These are phyloP conservation scores for Eueides isabella DNA, from an alignment of 1,140 invertebrate genomes.

Conservation along the genomic window DNA sequence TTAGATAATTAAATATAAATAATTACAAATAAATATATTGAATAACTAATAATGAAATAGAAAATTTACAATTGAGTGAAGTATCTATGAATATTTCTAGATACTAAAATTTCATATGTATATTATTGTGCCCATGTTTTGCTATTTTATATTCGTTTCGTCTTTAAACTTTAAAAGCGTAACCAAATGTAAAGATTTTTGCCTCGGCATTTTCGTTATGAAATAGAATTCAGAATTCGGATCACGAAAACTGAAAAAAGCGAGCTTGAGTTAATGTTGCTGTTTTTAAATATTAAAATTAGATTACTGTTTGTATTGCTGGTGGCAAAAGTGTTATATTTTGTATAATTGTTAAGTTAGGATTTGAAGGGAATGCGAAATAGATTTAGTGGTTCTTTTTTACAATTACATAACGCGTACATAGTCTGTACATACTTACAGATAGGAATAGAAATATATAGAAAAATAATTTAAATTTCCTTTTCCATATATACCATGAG, in stretches of 20 bases:
- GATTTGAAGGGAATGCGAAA: neutral
- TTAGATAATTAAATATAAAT: too few relatives aligned
- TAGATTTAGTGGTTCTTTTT: constrained; percentile 15
- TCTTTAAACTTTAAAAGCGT: constrained; percentile 52
- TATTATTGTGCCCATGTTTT: too few relatives aligned
- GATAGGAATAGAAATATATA: neutral
- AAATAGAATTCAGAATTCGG: constrained; percentile 70
- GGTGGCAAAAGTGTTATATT: constrained; percentile 59
- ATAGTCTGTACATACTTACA: constrained; percentile 18
- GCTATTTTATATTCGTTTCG: too few relatives aligned
- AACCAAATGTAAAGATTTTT: constrained; percentile 62
- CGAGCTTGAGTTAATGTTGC: constrained; percentile 66
- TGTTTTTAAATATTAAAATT: constrained; percentile 78
- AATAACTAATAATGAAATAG: too few relatives aligned
- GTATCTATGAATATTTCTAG: too few relatives aligned
- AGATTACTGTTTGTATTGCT: constrained; percentile 71
- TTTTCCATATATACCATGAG: too few relatives aligned
- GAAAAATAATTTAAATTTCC: neutral
- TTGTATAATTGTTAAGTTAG: neutral
- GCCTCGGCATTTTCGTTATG: constrained; percentile 51
- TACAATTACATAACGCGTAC: constrained; percentile 16
- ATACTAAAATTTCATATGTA: too few relatives aligned
- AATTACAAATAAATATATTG: too few relatives aligned
- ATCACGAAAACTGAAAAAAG: constrained; percentile 63
- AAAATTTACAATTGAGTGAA: too few relatives aligned